Conservation (phyloP, 2,113 vertebrate genomes). For the Casuarius casuarius region DNA sequence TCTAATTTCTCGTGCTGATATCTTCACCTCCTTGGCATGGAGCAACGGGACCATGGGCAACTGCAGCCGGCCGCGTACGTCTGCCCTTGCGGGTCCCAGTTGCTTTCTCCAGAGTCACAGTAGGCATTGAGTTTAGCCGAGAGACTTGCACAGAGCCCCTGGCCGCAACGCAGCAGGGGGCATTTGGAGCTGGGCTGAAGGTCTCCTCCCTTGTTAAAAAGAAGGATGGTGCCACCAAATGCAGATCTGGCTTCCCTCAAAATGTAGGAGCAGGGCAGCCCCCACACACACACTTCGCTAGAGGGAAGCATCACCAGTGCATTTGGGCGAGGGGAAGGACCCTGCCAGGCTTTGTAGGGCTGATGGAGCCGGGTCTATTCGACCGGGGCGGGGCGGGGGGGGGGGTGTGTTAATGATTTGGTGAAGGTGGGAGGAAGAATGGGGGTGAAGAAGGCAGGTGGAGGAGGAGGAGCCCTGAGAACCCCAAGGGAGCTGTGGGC, state of each 20-base stretch:
- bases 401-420: background rate
- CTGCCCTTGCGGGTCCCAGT: background rate
- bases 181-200: background rate
- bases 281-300: background rate
- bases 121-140: accelerated
- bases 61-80: background rate
- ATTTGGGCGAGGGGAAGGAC: background rate
- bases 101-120: background rate
- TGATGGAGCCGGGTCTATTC: background rate
- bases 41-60: background rate
- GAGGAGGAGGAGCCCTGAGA: background rate
- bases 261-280: background rate
- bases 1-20: background rate
- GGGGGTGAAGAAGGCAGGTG: background rate
- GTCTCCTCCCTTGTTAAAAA: background rate
- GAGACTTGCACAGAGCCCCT: background rate
- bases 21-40: no score
- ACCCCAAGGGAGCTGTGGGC: background rate
- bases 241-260: background rate
- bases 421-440: background rate
- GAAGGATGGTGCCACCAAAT: background rate
- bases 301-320: background rate
- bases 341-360: background rate
- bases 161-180: background rate
- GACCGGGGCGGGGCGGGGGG: background rate